Evolutionary conservation across 2,888 invertebrate species (phyloP).

Genomic region (Nomada ferruginata): DNA sequence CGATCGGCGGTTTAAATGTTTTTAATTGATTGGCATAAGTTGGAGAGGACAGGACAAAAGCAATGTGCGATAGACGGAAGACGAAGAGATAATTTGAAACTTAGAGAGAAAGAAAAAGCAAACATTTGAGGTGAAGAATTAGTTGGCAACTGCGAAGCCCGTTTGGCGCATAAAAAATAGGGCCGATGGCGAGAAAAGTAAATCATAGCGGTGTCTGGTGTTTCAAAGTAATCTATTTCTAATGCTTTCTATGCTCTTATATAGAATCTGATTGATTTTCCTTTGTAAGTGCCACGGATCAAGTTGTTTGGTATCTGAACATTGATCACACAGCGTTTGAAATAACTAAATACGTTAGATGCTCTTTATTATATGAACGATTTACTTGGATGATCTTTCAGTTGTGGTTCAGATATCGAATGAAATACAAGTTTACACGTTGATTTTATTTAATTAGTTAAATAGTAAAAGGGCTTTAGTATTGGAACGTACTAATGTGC

Average conservation of each 20-base stretch:
- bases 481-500: conserved; percentile 24
- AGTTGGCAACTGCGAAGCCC: conserved; percentile 51
- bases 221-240: conserved; percentile 52
- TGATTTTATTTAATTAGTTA: conserved; percentile 2
- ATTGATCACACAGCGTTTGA: neutral
- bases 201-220: conserved; percentile 68
- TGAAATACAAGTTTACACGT: conserved; percentile 32
- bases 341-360: neutral
- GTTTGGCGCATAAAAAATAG: conserved; percentile 43
- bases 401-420: conserved; percentile 33
- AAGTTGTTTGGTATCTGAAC: conserved; percentile 44
- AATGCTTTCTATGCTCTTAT: conserved; percentile 43
- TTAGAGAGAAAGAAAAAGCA: conserved; percentile 3
- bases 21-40: conserved; percentile 49
- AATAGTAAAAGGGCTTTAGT: neutral
- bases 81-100: conserved; percentile 59
- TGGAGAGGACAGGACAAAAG: conserved; percentile 56
- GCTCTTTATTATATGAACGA: neutral
- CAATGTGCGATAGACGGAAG: conserved; percentile 57
- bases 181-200: conserved; percentile 52
- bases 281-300: conserved; percentile 28
- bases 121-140: conserved; percentile 45
- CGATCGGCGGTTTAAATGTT: conserved; percentile 53
- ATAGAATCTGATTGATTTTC: conserved; percentile 49
- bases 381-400: neutral